These are phyloP conservation scores for Lamprotornis superbus DNA, from an alignment of 2,113 vertebrate species.

Conservation along the genomic window DNA sequence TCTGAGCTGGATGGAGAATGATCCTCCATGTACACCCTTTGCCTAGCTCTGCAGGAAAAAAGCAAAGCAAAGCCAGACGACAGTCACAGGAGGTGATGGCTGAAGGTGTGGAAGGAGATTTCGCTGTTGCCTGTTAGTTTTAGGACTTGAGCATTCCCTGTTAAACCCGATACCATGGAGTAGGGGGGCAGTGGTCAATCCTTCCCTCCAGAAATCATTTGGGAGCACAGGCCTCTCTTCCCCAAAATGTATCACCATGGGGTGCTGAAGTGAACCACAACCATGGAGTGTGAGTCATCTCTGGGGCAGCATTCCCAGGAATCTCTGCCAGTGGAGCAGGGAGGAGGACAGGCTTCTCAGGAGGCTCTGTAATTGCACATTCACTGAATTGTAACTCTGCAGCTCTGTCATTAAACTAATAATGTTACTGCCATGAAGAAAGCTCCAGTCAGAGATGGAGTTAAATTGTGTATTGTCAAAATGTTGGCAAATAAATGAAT, in stretches of 20 bases:
- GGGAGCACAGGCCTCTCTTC: not conserved
- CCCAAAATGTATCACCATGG: not conserved
- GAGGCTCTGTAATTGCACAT: slow-evolving; percentile 4
- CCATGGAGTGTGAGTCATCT: not conserved
- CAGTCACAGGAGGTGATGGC: not conserved
- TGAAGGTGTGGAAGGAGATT: not conserved
- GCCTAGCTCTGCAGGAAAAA: not conserved
- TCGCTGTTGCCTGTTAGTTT: not conserved
- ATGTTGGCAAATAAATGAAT: slow-evolving; percentile 19
- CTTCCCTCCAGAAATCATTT: not conserved
- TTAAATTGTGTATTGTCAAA: slow-evolving; percentile 18
- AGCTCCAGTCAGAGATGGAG: not conserved
- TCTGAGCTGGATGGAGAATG: accelerated
- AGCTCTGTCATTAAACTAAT: slow-evolving; percentile 14
- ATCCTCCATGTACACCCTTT: too few relatives aligned
- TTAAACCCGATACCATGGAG: not conserved
- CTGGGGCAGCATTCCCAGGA: not conserved
- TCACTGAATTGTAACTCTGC: not conserved
- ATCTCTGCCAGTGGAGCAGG: not conserved
- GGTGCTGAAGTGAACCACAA: not conserved
- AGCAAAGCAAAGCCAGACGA: not conserved
- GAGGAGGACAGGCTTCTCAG: not conserved
- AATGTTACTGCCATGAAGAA: not conserved
- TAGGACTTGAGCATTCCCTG: not conserved
- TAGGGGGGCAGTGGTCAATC: not conserved